Evolutionary conservation across 2,113 vertebrate genomes (phyloP), one percentile per base, ranked within the genome.

Genomic region (Lepidiolamprologus cunningtoni): DNA sequence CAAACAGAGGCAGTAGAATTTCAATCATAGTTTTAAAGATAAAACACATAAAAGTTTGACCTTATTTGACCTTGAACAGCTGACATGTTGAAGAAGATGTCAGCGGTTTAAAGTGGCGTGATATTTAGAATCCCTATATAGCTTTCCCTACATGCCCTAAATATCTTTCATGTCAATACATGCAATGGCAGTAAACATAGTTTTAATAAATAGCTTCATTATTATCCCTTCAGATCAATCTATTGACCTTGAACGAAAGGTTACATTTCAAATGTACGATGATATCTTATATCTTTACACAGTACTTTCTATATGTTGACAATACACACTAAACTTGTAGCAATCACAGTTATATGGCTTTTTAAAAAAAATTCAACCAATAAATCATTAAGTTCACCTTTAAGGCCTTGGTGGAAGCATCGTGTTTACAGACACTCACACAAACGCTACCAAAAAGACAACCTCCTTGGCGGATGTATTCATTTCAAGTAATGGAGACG

Each of bases 231-330:
- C 61, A 37, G 61, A 68, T 68, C 11, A 68, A 13, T 68, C 61
- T 68, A 13, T 68, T 68, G 33, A 68, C 19, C 33, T 37, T 68
- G 33, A 68, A 37, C 1, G 2, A 66, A 37, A 66, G 31, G 31
- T 35, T n/a, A 66, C 17, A 66, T n/a, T 66, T 66, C 61, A 66
- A 66, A 66, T 66, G 3, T 37, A 58, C 14, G 5, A 58, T 66
- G 19, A 21, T 66, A 66, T 66, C 19, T 66, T n/a, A 33, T 9
- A 61, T 61, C 16, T 61, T 33, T 61, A 66, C 31, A 66, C 61
- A 37, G 61, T 21, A 37, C 61, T 66, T 66, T 66, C 33, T 66
- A 66, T 37, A 37, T 66, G 61, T 66, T 66, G 33, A 66, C 61
- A 66, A 21, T 37, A 66, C 33, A 37, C 33, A n/a, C 33, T 66